Evolutionary conservation across 2,888 invertebrate genomes (phyloP).

Genomic region (Automeris io): DNA sequence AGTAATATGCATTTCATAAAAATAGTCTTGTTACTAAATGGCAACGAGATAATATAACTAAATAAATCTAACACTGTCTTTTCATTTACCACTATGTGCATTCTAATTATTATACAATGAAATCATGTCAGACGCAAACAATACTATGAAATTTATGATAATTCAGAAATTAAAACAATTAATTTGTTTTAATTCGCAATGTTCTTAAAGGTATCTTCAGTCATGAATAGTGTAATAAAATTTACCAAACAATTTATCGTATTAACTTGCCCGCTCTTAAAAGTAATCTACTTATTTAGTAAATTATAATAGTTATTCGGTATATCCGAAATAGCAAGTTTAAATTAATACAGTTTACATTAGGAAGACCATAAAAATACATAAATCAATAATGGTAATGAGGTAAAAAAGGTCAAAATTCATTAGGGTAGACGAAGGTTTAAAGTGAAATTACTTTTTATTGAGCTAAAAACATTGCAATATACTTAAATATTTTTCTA

Average conservation of each 20-base stretch:
- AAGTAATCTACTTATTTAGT: conserved; percentile 7
- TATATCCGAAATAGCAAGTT: not conserved
- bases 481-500: conserved; percentile 44
- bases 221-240: conserved; percentile 3
- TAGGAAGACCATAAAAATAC: conserved; percentile 15
- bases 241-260: conserved; percentile 8
- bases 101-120: no score
- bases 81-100: conserved; percentile 2
- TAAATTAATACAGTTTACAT: conserved; percentile 11
- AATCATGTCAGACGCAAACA: no score
- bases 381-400: conserved; percentile 7
- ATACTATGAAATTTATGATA: no score
- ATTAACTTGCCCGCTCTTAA: conserved; percentile 3
- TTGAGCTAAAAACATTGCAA: conserved; percentile 67
- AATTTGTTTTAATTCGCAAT: no score
- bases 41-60: conserved; percentile 34
- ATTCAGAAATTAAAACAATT: no score
- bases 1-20: conserved; percentile 19
- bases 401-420: not conserved
- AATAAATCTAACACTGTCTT: conserved; percentile 19
- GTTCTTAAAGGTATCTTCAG: no score
- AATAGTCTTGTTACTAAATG: conserved; percentile 28
- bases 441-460: conserved; percentile 23
- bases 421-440: conserved; percentile 10
- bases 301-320: not conserved